Evolutionary conservation across 2,113 vertebrate genomes (phyloP), one percentile per base, ranked within the genome.

Genomic region (Astur gentilis): DNA sequence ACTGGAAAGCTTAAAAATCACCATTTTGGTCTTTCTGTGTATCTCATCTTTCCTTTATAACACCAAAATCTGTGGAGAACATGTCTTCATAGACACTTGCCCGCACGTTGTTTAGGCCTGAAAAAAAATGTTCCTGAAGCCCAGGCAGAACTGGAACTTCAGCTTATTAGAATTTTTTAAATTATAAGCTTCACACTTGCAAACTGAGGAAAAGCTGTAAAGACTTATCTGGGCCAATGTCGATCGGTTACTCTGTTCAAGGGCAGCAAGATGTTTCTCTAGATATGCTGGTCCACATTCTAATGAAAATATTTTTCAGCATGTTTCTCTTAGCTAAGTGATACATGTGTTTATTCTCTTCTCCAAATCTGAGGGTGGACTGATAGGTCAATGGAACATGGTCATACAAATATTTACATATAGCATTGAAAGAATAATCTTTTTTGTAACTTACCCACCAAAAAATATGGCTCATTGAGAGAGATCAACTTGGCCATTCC

Each of bases 401-500:
- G 55, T 75, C 42, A 87, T 62, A 80, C 31, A 98, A 79, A 70
- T 83, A 82, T 54, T 92, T 81, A 87, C 91, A 94, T 36, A 97
- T 4, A 57, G 90, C 65, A 47, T 20, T 27, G 54, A 94, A 96
- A 38, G 95, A 94, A 87, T 36, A 76, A 55, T 92, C 95, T 52
- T 95, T 95, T 90, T 87, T 77, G 84, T 69, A 95, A 73, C 44
- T 89, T 83, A 55, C 50, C 79, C 54, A 96, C 23, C 36, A 21
- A 36, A 70, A 91, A 61, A 50, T 71, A 57, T 84, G 27, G 26
- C n/a, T 97, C 70, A 78, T 18, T 10, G 10, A 81, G 76, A 67
- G 8, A 19, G 12, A 86, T 7, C 57, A 62, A 49, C 40, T 96
- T 77, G 96, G 97, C 96, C 98, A 97, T 15, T 95, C 81, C 38